Conservation (phyloP, 2,888 invertebrate genomes). For the Malachius bipustulatus region DNA sequence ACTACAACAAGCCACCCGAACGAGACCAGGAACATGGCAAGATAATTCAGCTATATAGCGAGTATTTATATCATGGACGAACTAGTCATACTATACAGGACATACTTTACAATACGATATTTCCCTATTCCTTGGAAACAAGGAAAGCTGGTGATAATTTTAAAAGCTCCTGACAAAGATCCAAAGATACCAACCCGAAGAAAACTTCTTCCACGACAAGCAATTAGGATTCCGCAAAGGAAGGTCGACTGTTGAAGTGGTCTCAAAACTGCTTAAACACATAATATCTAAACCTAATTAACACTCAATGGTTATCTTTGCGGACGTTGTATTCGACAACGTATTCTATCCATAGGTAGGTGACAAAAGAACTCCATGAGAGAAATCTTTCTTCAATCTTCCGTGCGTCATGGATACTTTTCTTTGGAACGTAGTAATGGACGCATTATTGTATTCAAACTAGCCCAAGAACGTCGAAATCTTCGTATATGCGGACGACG, state of each 20-base stretch:
- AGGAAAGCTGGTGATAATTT: not conserved
- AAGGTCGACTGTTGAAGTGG: too few relatives aligned
- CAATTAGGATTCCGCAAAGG: too few relatives aligned
- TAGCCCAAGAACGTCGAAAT: too few relatives aligned
- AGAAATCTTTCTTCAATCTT: not conserved
- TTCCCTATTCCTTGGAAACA: not conserved
- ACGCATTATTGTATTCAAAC: too few relatives aligned
- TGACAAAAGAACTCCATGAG: not conserved
- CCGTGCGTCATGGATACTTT: not conserved
- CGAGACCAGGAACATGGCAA: too few relatives aligned
- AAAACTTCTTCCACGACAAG: too few relatives aligned
- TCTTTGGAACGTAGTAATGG: not conserved
- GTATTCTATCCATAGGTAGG: not conserved
- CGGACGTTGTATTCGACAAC: not conserved
- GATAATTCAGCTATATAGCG: too few relatives aligned
- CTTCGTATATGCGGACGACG: not conserved
- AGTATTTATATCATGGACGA: too few relatives aligned
- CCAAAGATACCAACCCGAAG: not conserved
- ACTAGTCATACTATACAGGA: too few relatives aligned
- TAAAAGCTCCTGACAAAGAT: slow-evolving; percentile 1
- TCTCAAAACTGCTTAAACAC: too few relatives aligned
- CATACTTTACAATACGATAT: not conserved
- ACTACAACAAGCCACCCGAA: too few relatives aligned
- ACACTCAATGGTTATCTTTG: not conserved
- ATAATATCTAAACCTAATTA: too few relatives aligned